phyloP scores from a whole-genome alignment of 2,888 invertebrate species.

The Choristoneura rosaceana region DNA sequence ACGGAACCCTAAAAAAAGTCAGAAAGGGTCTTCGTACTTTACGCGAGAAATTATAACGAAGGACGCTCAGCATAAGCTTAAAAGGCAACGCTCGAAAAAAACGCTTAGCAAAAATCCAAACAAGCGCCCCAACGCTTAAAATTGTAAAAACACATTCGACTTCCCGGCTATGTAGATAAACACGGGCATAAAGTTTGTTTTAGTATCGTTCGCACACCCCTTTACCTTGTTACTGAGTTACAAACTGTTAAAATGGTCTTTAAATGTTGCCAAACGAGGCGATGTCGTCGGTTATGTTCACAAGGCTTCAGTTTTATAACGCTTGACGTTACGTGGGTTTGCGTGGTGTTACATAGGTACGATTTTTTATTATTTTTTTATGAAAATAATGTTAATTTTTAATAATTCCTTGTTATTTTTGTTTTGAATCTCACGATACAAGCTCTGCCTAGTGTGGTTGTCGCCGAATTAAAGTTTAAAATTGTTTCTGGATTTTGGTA shows the following conservation, averaged over 20 bases:
- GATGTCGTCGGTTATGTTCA: conserved; percentile 27
- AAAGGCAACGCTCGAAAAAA: conserved; percentile 14
- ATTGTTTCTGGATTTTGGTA: no score
- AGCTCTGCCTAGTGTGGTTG: no score
- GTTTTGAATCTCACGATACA: no score
- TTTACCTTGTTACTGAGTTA: conserved; percentile 41
- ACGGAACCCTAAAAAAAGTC: background rate
- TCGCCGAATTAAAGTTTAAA: no score
- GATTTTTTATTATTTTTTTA: background rate
- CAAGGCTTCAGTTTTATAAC: conserved; percentile 23
- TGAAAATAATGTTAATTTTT: background rate
- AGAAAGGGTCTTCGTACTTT: background rate
- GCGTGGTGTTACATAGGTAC: background rate
- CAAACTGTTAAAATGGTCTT: conserved; percentile 41
- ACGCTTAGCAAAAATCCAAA: conserved; percentile 21
- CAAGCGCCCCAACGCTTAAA: conserved; percentile 32
- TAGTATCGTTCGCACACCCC: conserved; percentile 39
- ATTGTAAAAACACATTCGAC: conserved; percentile 41
- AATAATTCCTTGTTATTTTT: no score
- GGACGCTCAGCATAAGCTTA: conserved; percentile 17
- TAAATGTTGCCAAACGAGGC: conserved; percentile 39
- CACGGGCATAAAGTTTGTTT: conserved; percentile 38
- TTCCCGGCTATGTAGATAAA: conserved; percentile 41
- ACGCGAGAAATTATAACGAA: background rate
- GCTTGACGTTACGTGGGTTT: conserved; percentile 5